Percentiles rank a stretch among this genome's conserved stretches.
Conservation (phyloP, 2,113 vertebrate species). For the Scytalopus superciliaris region DNA sequence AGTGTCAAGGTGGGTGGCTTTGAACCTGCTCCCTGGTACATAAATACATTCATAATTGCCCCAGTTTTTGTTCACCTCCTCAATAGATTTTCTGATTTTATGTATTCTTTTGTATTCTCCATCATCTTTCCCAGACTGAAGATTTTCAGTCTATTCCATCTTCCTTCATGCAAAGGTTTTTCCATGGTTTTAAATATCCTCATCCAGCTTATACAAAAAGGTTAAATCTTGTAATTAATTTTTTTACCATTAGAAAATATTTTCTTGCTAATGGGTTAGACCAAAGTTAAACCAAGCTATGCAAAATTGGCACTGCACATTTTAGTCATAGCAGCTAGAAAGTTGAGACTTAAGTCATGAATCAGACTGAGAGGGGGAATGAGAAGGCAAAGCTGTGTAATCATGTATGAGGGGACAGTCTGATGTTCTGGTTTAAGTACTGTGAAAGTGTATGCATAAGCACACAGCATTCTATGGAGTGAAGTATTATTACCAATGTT, state of each 20-base stretch:
- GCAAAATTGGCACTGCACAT: neutral
- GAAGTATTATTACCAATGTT: neutral
- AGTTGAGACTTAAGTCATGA: neutral
- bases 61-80: neutral
- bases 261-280: neutral
- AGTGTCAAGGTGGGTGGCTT: neutral
- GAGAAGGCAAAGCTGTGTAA: neutral
- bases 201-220: neutral
- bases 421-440: neutral
- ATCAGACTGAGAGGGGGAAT: neutral
- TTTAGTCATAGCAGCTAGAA: neutral
- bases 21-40: neutral
- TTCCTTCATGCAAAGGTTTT: neutral
- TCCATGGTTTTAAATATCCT: neutral
- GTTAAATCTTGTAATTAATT: neutral
- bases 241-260: neutral
- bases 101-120: neutral
- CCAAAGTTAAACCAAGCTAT: neutral
- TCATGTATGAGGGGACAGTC: neutral
- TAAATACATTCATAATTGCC: neutral
- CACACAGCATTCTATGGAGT: neutral
- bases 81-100: neutral
- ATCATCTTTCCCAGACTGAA: neutral
- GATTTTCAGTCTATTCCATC: neutral
- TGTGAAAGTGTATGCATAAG: neutral